Evolutionary conservation across 2,888 invertebrate species (phyloP).

Genomic region (Noctua fimbriata): DNA sequence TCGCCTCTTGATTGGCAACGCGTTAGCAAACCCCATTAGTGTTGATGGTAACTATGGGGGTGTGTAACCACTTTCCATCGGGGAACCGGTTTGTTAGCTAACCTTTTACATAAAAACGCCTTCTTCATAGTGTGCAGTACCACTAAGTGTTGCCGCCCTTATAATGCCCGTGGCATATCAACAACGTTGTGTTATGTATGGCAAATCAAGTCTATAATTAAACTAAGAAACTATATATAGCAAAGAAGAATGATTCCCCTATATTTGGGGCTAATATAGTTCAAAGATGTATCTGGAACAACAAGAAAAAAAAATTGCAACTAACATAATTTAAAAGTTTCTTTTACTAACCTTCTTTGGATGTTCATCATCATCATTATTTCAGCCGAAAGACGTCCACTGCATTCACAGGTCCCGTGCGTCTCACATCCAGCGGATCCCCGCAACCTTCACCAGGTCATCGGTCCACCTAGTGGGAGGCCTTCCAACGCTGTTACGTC

Average conservation of each 20-base stretch:
- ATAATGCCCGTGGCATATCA: background rate
- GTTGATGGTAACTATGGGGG: background rate
- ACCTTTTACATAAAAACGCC: slow-evolving; percentile 11
- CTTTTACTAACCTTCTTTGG: background rate
- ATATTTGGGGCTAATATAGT: too few relatives aligned
- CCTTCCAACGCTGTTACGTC: too few relatives aligned
- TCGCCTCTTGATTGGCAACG: background rate
- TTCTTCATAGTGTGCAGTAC: background rate
- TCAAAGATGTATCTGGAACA: too few relatives aligned
- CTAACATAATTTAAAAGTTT: too few relatives aligned
- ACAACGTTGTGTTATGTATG: background rate
- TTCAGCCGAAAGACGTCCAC: too few relatives aligned
- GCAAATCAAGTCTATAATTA: background rate
- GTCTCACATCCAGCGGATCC: too few relatives aligned
- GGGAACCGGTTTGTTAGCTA: slow-evolving; percentile 10
- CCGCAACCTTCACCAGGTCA: too few relatives aligned
- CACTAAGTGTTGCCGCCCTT: background rate
- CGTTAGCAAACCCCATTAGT: background rate
- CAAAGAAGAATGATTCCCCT: too few relatives aligned
- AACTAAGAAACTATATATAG: background rate
- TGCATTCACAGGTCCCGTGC: too few relatives aligned
- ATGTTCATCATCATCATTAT: too few relatives aligned
- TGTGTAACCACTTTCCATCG: background rate
- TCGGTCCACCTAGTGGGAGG: too few relatives aligned
- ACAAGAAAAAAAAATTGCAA: too few relatives aligned